Base-by-base conservation (phyloP, 2,113 vertebrate genomes). In the Cinclus mexicanus region DNA sequence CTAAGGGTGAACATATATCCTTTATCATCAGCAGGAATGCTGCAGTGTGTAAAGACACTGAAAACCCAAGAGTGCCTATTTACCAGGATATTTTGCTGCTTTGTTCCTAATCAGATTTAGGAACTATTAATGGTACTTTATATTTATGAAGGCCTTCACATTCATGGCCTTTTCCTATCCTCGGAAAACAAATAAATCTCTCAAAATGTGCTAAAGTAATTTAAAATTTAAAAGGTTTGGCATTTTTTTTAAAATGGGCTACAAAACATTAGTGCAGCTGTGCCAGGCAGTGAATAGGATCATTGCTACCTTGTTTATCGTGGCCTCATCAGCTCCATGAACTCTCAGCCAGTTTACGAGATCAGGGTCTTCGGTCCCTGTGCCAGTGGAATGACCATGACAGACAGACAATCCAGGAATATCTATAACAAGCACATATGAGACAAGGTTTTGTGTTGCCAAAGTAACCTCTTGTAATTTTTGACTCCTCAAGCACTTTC, bases 301-400 rank as follows among this genome's bases (percentile, higher is more conserved):
- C 23, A 83, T 55, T 79, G 93, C 96, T 98, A 99, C 99, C 98
- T 94, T 98, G 90, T 98, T 98, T 95, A 99, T 98, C 2, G 99
- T 98, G 94, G 99, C 99, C 65, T 98, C 98, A 63, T 99, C 99
- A 10, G 98, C 99, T 71, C 98, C 98, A 3, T 98, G 98, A 56
- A 97, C 97, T 29, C 92, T 97, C 81, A 99, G 98, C 99, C 99
- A 99, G 64, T 97, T 96, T 82, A 96, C 98, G 89, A 99, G 98
- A 80, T 99, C 98, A 8, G 98, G 94, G 90, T 99, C 98, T 81
- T 97, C 97, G 0, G 67, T 94, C 57, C 83, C 96, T 49, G 95
- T 85, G 56, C 96, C 90, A 44, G 97, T 55, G 76, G 93, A 94
- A 95, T 80, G 96, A 69, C 65, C 82, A 77, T 90, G 97, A 77